Conservation (phyloP, 2,888 invertebrate species). For the Automeris io region DNA sequence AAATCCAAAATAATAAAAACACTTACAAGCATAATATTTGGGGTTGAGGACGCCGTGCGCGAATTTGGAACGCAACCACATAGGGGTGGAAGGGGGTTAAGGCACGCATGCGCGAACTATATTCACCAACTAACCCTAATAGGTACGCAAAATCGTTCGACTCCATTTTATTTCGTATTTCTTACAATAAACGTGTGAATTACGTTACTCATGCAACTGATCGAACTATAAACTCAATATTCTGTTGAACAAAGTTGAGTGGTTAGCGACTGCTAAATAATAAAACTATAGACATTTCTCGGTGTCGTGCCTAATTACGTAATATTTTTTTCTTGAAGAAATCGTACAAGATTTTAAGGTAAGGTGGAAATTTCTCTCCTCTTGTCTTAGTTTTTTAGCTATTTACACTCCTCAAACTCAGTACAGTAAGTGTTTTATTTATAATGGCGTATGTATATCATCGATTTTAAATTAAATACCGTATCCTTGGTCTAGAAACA, state of each 20-base stretch:
- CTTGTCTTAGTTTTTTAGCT: no score
- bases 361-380: no score
- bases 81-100: conserved; percentile 25
- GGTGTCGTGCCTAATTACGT: conserved; percentile 29
- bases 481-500: no score
- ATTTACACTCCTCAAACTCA: no score
- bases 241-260: no score
- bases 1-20: no score
- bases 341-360: conserved; percentile 9
- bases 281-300: no score
- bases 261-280: no score
- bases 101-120: conserved; percentile 45
- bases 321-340: conserved; percentile 28
- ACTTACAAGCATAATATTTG: no score
- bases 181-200: conserved; percentile 10
- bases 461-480: not conserved
- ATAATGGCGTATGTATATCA: not conserved
- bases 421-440: no score
- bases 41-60: no score
- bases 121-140: conserved; percentile 46
- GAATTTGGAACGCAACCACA: conserved; percentile 37
- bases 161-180: conserved; percentile 59
- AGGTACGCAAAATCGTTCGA: conserved; percentile 22
- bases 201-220: not conserved
- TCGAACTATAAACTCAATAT: no score